Base-by-base conservation (phyloP, 2,888 invertebrate genomes). In the Caenorhabditis drosophilae region DNA sequence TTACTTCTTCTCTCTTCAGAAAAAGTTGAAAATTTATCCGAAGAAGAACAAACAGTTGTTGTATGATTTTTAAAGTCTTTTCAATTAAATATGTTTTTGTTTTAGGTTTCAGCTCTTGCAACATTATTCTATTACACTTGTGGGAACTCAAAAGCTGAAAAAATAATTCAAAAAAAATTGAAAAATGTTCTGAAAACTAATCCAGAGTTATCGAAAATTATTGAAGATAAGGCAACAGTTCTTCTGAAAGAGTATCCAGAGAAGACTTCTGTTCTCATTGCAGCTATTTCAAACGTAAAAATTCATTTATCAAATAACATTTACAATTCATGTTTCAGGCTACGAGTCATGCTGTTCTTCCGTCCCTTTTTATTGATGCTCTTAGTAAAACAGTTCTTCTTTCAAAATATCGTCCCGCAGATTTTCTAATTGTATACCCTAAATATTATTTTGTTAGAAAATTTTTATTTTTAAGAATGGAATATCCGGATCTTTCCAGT, bases 371-470 rank as follows among this genome's bases (percentile, higher is more conserved):
- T 48, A 25, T 55, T 1, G 72, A 73, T 26, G 27, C 61, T 2
- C 38, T 60, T 27, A 35, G 62, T 4, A 73, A 73, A 50, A n/a
- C 40, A 3, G 11, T 46, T 4, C 50, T 73, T 1, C 31, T 73
- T 4, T 16, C 60, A 11, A 73, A 73, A 34, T 35, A 49, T 22
- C 42, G 56, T 18, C 62, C 70, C 12, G 44, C 56, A 2, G 48
- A 58, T 34, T 50, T 58, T 12, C 49, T 69, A 4, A 36, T 73
- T 20, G 66, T 61, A 16, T 4, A 27, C 12, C 12, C 6, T 46
- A 26, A 16, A 9, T 16, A 3, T 26, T 4, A 35, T 12, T 16
- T 7, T 49, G 18, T 18, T 34, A 22, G 36, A 7, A 27, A 27
- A 15, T 26, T 47, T 15, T 31, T 11, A 34, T 2, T 55, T 20